Base-by-base conservation (phyloP, 2,888 invertebrate genomes). In the Chelonus formosanus region DNA sequence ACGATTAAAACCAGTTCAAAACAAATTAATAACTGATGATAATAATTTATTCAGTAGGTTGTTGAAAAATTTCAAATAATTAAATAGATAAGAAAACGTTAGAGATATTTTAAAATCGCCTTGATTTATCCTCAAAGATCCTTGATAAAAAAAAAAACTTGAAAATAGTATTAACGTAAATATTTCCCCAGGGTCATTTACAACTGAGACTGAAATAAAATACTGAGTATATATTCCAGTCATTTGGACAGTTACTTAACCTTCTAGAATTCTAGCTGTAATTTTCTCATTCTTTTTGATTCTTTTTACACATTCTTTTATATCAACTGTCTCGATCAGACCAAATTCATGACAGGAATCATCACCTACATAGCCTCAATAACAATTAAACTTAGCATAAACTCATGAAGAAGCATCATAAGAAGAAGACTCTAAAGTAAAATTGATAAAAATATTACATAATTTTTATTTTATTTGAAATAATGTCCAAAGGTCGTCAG, bases 171-270 rank as follows among this genome's bases (percentile, higher is more conserved):
- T 63, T 65, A 65, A 65, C 68, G 57, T 63, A 60, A 67, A 69
- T 57, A 57, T 71, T 67, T 69, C 69, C 64, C 67, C 59, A 36
- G 48, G 61, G 58, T 59, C 67, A 61, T 71, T 71, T 71, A 71
- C 69, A 69, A 69, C 56, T 55, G 62, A 61, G 54, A 47, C 62
- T 64, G 57, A 69, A 63, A 69, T 71, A 71, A 71, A 71, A 67
- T 68, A 58, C 63, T 52, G 36, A 68, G 68, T 67, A 67, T 40
- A 40, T 69, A 68, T 71, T 69, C 65, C 56, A 6, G 56, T 56
- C 31, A 34, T 56, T 40, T 34, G 10, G 50, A 63, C 55, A 61
- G 45, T 52, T 54, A 48, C 52, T 8, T 43, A 60, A 53, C 53
- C 65, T 65, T 45, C 58, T 40, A 61, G 47, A 43, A 36, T 57